A percentile compares a stretch with the other conserved stretches of the same genome.
These are phyloP conservation scores for Trissolcus japonicus DNA, from an alignment of 2,888 invertebrate genomes.

Conservation along the genomic window DNA sequence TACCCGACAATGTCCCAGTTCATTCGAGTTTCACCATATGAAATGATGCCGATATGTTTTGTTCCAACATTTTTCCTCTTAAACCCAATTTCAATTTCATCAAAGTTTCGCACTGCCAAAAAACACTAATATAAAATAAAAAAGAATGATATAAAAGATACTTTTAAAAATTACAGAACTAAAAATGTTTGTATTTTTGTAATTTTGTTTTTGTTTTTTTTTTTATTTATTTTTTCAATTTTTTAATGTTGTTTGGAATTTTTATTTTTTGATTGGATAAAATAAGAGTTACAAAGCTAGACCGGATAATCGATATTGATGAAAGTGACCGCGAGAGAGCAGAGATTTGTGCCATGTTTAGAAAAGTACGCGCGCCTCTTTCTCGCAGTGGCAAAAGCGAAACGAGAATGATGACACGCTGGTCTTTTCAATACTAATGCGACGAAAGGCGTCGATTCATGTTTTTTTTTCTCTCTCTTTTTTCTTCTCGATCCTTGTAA, in stretches of 20 bases:
- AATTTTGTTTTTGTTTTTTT: too few species aligned
- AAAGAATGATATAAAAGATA: too few species aligned
- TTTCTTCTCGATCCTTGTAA: too few species aligned
- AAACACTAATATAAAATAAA: too few species aligned
- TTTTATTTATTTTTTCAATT: too few species aligned
- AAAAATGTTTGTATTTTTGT: too few species aligned
- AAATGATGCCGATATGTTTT: too few species aligned
- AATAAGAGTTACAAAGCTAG: slow-evolving; percentile 28
- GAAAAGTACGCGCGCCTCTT: slow-evolving; percentile 40
- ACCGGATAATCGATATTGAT: slow-evolving; percentile 41
- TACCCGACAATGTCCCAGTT: background rate
- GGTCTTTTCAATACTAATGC: background rate
- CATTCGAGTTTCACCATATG: slow-evolving; percentile 1
- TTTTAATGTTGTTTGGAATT: too few species aligned
- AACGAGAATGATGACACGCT: slow-evolving; percentile 25
- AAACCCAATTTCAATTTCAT: too few species aligned
- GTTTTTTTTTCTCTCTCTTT: slow-evolving; percentile 1
- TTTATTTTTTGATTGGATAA: background rate
- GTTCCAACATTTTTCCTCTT: too few species aligned
- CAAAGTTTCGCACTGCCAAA: too few species aligned
- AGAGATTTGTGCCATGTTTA: slow-evolving; percentile 44
- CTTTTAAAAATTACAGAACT: too few species aligned
- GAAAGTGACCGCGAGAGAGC: slow-evolving; percentile 53
- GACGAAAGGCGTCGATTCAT: slow-evolving; percentile 40
- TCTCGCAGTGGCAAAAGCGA: slow-evolving; percentile 45